Conservation (phyloP, 2,888 invertebrate species). For the Cremastobaeus sp. region DNA sequence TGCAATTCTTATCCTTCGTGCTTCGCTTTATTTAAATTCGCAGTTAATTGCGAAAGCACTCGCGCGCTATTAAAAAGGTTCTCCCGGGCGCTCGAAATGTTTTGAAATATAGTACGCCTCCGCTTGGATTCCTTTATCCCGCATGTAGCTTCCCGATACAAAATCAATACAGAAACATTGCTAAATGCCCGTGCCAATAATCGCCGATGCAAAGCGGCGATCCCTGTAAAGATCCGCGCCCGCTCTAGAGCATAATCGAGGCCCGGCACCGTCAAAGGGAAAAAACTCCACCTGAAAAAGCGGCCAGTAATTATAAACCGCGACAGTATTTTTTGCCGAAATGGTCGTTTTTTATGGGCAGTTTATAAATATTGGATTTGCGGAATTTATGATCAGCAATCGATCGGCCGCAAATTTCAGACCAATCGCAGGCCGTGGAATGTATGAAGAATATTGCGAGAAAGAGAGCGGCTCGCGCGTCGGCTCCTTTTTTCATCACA, state of each 20-base stretch:
- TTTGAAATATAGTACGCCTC: constrained; percentile 51
- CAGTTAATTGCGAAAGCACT: constrained; percentile 27
- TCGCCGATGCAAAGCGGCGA: background rate
- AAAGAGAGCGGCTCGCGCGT: too few species aligned
- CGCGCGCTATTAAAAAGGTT: constrained; percentile 22
- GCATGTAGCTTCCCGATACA: constrained; percentile 31
- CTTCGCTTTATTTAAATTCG: constrained; percentile 24
- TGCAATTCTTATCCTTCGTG: constrained; percentile 5
- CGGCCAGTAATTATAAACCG: constrained; percentile 63
- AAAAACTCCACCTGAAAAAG: too few species aligned
- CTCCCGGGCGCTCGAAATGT: constrained; percentile 25
- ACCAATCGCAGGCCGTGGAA: too few species aligned
- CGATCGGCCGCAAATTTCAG: too few species aligned
- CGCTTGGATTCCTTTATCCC: constrained; percentile 44
- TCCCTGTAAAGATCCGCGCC: constrained; percentile 2
- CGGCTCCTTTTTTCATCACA: constrained; percentile 4
- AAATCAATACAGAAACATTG: constrained; percentile 48
- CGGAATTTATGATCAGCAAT: too few species aligned
- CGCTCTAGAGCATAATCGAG: constrained; percentile 8
- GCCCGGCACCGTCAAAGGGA: constrained; percentile 8
- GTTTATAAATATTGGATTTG: too few species aligned
- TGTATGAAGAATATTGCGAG: too few species aligned
- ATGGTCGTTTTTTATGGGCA: too few species aligned
- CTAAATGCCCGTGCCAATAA: constrained; percentile 11
- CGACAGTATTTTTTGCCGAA: constrained; percentile 60